Evolutionary conservation across 2,888 invertebrate genomes (phyloP).

Genomic region (Eucera pruinosa): DNA sequence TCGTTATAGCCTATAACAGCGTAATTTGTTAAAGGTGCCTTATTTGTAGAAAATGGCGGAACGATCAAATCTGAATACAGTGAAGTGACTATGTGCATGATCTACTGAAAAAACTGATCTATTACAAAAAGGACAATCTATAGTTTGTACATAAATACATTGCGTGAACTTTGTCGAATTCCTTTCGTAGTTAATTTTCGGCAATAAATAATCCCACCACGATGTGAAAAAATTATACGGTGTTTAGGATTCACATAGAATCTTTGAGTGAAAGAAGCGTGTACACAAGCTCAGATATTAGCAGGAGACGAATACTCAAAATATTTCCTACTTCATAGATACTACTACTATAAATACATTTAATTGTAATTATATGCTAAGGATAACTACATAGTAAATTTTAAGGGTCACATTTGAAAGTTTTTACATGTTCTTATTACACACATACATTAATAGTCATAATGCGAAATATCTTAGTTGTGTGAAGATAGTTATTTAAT

Average conservation of each 20-base stretch:
- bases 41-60: conserved; percentile 79
- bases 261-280: conserved; percentile 55
- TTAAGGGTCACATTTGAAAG: conserved; percentile 79
- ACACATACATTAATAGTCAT: conserved; percentile 76
- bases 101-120: conserved; percentile 71
- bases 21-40: conserved; percentile 84
- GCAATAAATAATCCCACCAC: conserved; percentile 75
- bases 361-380: conserved; percentile 76
- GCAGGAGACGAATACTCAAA: conserved; percentile 81
- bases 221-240: conserved; percentile 54
- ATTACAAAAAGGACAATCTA: conserved; percentile 76
- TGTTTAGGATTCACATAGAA: conserved; percentile 58
- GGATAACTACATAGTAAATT: conserved; percentile 72
- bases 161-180: conserved; percentile 70
- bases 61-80: conserved; percentile 73
- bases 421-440: conserved; percentile 82
- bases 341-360: conserved; percentile 76
- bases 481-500: conserved; percentile 74
- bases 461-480: conserved; percentile 71
- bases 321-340: conserved; percentile 83
- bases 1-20: conserved; percentile 79
- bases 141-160: conserved; percentile 79
- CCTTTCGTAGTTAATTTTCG: conserved; percentile 72
- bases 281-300: conserved; percentile 69
- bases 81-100: conserved; percentile 76